Base-by-base conservation (phyloP, 2,888 invertebrate species). In the Xestia c-nigrum region DNA sequence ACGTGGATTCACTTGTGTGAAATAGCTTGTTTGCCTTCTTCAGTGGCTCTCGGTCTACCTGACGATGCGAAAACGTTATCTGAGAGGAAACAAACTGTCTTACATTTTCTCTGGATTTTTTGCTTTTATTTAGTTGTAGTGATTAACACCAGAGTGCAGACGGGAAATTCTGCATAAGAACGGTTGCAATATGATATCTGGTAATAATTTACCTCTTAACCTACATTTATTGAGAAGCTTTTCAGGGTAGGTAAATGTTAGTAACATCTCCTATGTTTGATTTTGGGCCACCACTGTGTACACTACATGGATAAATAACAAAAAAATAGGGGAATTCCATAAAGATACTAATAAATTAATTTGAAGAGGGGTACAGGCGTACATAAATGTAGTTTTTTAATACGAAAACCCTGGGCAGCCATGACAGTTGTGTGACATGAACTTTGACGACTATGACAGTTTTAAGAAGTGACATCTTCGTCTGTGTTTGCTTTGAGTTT, bases 1-100 rank as follows among this genome's bases (percentile, higher is more conserved):
- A 90, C 79, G 83, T 74, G 74, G 86, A 85, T 75, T 74, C 74
- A 85, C 59, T 82, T 78, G 78, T 72, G 59, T 63, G 59, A 70
- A 63, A 66, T 46, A 78, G 64, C 69, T 83, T 83, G 86, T 70
- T 79, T 74, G 40, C n/a, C 64, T 76, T 68, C 78, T 88, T 72
- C 72, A 81, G 19, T 7, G 47, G 38, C 63, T 50, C 61, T 40
- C 59, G 46, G 40, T 68, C 64, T 73, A 52, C 16, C 68, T 63
- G 72, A 80, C 66, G 70, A 70, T 67, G 68, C 59, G 66, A 67
- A 67, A 61, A 63, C 57, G 69, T 65, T 43, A 19, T 47, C 64
- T 57, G 55, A 59, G 52, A 74, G 12, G n/a, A 40, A 43, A 65
- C 38, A 74, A 52, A 43, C 0, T 46, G 57, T 19, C 46, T 63